These are phyloP conservation scores for Cherax destructor DNA, from an alignment of 1,140 invertebrate species.

Conservation along the genomic window DNA sequence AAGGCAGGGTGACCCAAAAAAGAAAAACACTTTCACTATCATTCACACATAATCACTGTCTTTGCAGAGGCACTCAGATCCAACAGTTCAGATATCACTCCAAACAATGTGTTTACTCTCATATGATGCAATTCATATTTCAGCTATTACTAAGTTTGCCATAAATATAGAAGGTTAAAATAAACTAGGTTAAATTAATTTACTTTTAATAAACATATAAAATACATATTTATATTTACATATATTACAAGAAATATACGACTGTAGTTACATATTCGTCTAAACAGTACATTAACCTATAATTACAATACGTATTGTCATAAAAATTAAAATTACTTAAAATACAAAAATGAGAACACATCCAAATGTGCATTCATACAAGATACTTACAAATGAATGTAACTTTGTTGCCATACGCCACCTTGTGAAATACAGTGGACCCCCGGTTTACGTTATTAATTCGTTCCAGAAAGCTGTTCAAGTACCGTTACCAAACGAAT, in stretches of 20 bases:
- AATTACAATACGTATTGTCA: not conserved
- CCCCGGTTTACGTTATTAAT: too few species aligned
- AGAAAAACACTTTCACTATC: too few species aligned
- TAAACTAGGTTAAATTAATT: not conserved
- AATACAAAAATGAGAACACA: slow-evolving; percentile 13
- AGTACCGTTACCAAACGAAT: too few species aligned
- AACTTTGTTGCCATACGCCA: not conserved
- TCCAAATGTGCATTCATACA: slow-evolving; percentile 18
- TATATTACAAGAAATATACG: slow-evolving; percentile 33
- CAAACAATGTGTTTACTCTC: too few species aligned
- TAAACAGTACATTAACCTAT: not conserved
- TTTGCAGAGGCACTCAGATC: too few species aligned
- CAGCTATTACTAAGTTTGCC: too few species aligned
- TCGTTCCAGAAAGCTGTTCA: too few species aligned
- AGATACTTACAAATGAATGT: not conserved
- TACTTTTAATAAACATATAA: slow-evolving; percentile 27
- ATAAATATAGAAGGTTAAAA: not conserved
- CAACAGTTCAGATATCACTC: too few species aligned
- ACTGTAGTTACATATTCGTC: slow-evolving; percentile 1
- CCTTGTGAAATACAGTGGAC: not conserved
- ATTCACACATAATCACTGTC: too few species aligned
- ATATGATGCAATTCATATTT: too few species aligned
- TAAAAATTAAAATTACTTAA: not conserved
- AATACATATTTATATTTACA: slow-evolving; percentile 43
- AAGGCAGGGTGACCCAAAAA: too few species aligned